phyloP scores from a whole-genome alignment of 1,140 invertebrate species.

The Arctopsyche grandis region DNA sequence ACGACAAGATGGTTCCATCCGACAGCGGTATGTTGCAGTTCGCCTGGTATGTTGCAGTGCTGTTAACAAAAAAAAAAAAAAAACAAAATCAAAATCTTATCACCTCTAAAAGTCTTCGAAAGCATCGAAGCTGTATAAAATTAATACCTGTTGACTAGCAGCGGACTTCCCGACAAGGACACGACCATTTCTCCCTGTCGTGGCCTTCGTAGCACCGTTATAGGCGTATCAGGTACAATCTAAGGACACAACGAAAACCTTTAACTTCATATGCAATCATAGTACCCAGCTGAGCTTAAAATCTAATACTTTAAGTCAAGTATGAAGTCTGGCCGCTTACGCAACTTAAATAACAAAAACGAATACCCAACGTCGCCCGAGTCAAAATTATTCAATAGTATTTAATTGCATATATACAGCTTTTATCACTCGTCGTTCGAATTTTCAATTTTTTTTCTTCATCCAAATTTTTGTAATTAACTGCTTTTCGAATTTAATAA shows the following conservation, averaged over 20 bases:
- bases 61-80: slow-evolving; percentile 41
- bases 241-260: slow-evolving; percentile 49
- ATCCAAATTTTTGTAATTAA: too few relatives aligned
- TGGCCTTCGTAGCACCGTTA: slow-evolving; percentile 70
- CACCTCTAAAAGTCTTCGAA: too few relatives aligned
- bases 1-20: slow-evolving; percentile 70
- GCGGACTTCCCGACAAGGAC: slow-evolving; percentile 73
- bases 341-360: too few relatives aligned
- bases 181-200: slow-evolving; percentile 73
- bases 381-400: too few relatives aligned
- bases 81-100: not conserved
- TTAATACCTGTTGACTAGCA: slow-evolving; percentile 68
- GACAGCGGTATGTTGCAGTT: slow-evolving; percentile 72
- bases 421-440: too few relatives aligned
- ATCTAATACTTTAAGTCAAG: not conserved
- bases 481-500: too few relatives aligned
- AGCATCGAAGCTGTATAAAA: too few relatives aligned
- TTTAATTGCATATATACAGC: too few relatives aligned
- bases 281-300: too few relatives aligned
- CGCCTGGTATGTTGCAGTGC: slow-evolving; percentile 64
- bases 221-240: slow-evolving; percentile 69
- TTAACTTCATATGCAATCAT: slow-evolving; percentile 38
- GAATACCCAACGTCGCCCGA: too few relatives aligned
- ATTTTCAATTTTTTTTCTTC: too few relatives aligned
- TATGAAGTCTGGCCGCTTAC: not conserved